Conservation (phyloP, 2,888 invertebrate species). For the Serripes groenlandicus region DNA sequence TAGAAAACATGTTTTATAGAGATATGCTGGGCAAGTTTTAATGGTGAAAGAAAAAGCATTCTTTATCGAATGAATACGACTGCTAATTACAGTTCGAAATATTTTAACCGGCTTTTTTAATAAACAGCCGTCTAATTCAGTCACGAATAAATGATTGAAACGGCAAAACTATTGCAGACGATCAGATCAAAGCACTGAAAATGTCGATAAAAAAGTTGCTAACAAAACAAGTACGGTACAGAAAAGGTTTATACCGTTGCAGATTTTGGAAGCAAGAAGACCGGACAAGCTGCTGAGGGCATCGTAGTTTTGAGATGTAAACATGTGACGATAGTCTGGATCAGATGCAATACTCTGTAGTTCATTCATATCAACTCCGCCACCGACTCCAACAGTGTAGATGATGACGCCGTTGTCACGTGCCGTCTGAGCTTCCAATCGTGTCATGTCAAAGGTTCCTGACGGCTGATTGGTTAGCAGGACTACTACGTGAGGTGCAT, state of each 20-base stretch:
- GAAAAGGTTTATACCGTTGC: slow-evolving; percentile 77
- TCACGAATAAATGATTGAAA: no score
- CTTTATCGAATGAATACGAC: no score
- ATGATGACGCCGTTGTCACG: slow-evolving; percentile 73
- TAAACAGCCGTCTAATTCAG: no score
- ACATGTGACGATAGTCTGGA: slow-evolving; percentile 69
- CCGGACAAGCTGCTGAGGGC: slow-evolving; percentile 65
- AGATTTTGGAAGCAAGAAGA: slow-evolving; percentile 69
- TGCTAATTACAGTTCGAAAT: no score
- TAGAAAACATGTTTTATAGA: no score
- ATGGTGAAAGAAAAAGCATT: no score
- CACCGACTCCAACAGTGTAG: slow-evolving; percentile 73
- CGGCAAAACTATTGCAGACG: no score
- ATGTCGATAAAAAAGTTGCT: no score
- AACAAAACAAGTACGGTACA: no score
- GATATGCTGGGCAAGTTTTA: no score
- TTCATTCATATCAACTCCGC: slow-evolving; percentile 70
- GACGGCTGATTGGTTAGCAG: slow-evolving; percentile 75
- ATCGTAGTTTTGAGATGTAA: slow-evolving; percentile 69
- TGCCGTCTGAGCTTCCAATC: slow-evolving; percentile 73
- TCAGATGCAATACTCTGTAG: slow-evolving; percentile 74
- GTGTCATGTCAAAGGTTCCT: slow-evolving; percentile 70
- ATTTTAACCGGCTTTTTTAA: no score
- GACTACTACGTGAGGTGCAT: slow-evolving; percentile 73
- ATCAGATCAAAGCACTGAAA: no score